These are phyloP conservation scores for Nemotelus nigrinus DNA, from an alignment of 2,888 invertebrate species.

Conservation along the genomic window DNA sequence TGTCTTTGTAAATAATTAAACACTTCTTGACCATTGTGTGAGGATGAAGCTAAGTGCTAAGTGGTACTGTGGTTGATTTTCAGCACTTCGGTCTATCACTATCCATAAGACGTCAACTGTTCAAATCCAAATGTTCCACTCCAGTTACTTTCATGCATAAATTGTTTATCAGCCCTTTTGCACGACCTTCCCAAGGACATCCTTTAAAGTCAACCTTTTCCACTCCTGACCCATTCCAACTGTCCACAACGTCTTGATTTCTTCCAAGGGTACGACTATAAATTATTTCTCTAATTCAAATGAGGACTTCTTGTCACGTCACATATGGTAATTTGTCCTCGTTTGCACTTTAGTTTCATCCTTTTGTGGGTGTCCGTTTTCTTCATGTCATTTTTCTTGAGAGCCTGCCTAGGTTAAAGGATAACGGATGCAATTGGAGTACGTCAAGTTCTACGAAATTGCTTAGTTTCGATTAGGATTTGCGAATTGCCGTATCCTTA, in stretches of 20 bases:
- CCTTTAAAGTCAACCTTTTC: slow-evolving; percentile 24
- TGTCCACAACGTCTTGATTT: slow-evolving; percentile 26
- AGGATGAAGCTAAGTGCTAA: slow-evolving; percentile 25
- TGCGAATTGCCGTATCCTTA: slow-evolving; percentile 26
- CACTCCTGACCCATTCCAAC: slow-evolving; percentile 1
- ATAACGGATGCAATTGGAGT: slow-evolving; percentile 4
- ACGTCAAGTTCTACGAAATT: background rate
- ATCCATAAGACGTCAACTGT: background rate
- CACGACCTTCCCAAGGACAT: background rate
- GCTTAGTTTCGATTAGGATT: slow-evolving; percentile 25
- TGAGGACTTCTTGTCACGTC: slow-evolving; percentile 56
- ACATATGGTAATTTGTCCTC: slow-evolving; percentile 55
- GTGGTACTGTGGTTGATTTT: slow-evolving; percentile 23
- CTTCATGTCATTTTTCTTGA: slow-evolving; percentile 30
- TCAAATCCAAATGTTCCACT: slow-evolving; percentile 24
- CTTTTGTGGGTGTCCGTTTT: slow-evolving; percentile 38
- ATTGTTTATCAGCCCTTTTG: background rate
- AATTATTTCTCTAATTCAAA: slow-evolving; percentile 53
- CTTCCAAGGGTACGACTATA: slow-evolving; percentile 43
- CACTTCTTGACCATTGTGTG: slow-evolving; percentile 48
- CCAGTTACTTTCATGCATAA: slow-evolving; percentile 19
- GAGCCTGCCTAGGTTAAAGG: background rate
- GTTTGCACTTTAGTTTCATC: slow-evolving; percentile 46
- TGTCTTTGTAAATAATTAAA: slow-evolving; percentile 51
- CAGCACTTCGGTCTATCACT: slow-evolving; percentile 15